Evolutionary conservation across 2,113 vertebrate species (phyloP), one percentile per base, ranked within the genome.

Genomic region (Cochlearius cochlearius): DNA sequence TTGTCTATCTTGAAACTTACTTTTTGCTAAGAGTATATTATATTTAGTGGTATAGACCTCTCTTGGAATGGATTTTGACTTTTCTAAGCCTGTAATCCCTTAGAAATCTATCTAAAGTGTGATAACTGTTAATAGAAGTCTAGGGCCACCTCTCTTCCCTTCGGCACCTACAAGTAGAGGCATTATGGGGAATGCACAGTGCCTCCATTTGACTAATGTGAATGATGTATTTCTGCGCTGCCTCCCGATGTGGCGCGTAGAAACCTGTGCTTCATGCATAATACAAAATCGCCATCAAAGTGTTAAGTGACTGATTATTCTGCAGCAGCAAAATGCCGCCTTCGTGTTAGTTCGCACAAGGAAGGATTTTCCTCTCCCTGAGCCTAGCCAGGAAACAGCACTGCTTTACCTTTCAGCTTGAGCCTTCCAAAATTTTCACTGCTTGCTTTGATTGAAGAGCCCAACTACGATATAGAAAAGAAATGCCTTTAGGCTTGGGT

Each of bases 211-310:
- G 63, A 27, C 32, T 50, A 7, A 5, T 7, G 30, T 1, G 62
- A 52, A n/a, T 15, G 29, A 3, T 30, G n/a, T 1, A 11, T 64
- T 84, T 36, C 67, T 69, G 64, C 26, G 9, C 59, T 36, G 29
- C 26, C 85, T 52, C 34, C 30, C 1, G 0, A 1, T 1, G 43
- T n/a, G 68, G 23, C 2, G 0, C 7, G 68, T 36, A 36, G 82
- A 68, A 56, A 41, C 29, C 41, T 21, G 25, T 8, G 62, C 64
- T 53, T 36, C 76, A 17, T 2, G 2, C 39, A 3, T 0, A 5
- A 1, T 29, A 27, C 32, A 49, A 47, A 68, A 19, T 2, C 25
- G 13, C 52, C 64, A 23, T 43, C 12, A 15, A 81, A 64, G 26
- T 52, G 14, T 27, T 11, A 5, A 18, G 1, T 39, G 55, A 3